Conservation (phyloP, 2,797 vertebrate genomes). For the Gallirallus australis region DNA sequence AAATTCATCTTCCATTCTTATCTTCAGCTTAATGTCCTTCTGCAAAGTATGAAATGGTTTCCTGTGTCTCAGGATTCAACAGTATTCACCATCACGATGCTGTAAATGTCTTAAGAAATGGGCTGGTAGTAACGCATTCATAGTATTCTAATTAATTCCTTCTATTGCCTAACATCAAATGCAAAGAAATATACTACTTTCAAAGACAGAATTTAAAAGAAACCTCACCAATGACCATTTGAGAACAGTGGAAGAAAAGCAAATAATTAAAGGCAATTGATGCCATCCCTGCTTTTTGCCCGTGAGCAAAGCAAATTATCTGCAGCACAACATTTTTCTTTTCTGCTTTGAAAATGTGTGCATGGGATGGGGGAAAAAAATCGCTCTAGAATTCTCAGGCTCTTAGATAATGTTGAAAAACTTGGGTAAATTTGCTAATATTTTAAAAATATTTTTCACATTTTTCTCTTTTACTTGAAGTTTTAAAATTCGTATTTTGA, state of each 20-base stretch:
- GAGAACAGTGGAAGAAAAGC: background rate
- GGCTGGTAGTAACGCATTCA: background rate
- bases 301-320: background rate
- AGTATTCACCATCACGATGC: background rate
- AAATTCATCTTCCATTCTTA: background rate
- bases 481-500: background rate
- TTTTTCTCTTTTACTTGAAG: background rate
- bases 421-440: background rate
- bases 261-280: slow-evolving; percentile 28
- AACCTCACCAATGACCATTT: background rate
- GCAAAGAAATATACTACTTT: background rate
- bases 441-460: background rate
- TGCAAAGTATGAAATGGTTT: background rate
- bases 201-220: slow-evolving; percentile 5
- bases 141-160: background rate
- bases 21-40: background rate
- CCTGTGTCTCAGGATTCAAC: background rate
- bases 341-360: slow-evolving; percentile 2
- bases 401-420: background rate
- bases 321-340: background rate
- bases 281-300: background rate
- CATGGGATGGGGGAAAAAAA: background rate
- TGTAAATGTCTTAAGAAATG: rapidly evolving
- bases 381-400: background rate
- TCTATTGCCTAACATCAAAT: background rate